Evolutionary conservation across 1,140 invertebrate species (phyloP).

Genomic region (Palaemon carinicauda): DNA sequence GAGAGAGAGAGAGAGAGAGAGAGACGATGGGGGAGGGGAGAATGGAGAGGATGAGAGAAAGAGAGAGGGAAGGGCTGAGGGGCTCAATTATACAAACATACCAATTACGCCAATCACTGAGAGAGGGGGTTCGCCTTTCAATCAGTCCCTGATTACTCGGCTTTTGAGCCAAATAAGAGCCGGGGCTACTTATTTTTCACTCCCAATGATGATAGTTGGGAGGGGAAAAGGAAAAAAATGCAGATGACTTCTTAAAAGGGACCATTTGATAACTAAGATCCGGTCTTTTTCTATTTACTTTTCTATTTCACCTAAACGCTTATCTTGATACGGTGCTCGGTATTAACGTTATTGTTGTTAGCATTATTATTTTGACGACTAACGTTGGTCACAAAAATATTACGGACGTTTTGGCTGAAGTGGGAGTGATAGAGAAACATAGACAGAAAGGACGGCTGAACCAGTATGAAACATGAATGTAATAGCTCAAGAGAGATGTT

Average conservation of each 20-base stretch:
- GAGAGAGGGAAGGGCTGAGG: conserved; percentile 2
- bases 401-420: too few species aligned
- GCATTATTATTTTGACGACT: too few species aligned
- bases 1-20: conserved; percentile 25
- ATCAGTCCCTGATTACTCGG: conserved; percentile 45
- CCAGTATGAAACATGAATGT: too few species aligned
- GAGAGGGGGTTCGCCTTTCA: conserved; percentile 42
- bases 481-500: too few species aligned
- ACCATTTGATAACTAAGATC: too few species aligned
- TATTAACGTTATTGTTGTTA: too few species aligned
- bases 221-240: background rate
- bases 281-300: too few species aligned
- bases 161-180: conserved; percentile 42
- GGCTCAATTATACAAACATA: conserved; percentile 51
- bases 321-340: too few species aligned
- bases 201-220: conserved; percentile 4
- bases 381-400: too few species aligned
- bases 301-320: too few species aligned
- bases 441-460: too few species aligned
- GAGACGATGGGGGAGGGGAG: background rate
- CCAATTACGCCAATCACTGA: conserved; percentile 47
- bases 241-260: background rate
- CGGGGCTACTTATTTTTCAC: conserved; percentile 30
- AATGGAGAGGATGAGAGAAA: background rate
- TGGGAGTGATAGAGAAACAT: too few species aligned